A percentile compares a stretch with the other conserved stretches of the same genome.
These are phyloP conservation scores for Acanthoscelides obtectus DNA, from an alignment of 2,888 invertebrate genomes.

Conservation along the genomic window DNA sequence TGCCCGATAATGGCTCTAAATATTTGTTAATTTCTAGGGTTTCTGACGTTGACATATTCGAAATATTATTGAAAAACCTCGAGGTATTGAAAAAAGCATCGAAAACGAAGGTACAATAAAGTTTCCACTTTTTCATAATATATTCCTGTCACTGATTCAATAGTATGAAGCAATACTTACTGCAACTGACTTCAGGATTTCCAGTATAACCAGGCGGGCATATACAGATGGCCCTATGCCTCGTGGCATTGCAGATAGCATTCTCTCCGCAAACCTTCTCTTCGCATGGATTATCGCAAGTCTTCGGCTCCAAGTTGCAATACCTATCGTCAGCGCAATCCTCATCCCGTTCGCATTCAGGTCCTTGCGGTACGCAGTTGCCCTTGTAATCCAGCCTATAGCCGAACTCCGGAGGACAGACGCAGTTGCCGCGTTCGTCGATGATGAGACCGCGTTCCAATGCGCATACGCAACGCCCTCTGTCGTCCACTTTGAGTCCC, in stretches of 20 bases:
- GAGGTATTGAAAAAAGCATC: too few relatives aligned
- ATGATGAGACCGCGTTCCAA: slow-evolving; percentile 71
- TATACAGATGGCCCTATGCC: slow-evolving; percentile 72
- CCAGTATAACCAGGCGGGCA: slow-evolving; percentile 74
- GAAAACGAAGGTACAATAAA: too few relatives aligned
- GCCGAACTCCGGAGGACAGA: slow-evolving; percentile 66
- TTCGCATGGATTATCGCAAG: slow-evolving; percentile 76
- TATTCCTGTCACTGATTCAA: too few relatives aligned
- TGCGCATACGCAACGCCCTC: slow-evolving; percentile 79
- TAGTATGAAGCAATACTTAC: too few relatives aligned
- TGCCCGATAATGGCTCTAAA: too few relatives aligned
- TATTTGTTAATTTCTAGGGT: too few relatives aligned
- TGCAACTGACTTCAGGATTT: slow-evolving; percentile 70
- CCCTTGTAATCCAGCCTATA: slow-evolving; percentile 59
- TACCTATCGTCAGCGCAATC: slow-evolving; percentile 74
- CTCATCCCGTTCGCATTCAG: slow-evolving; percentile 63
- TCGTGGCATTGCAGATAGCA: slow-evolving; percentile 72
- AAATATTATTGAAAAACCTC: too few relatives aligned
- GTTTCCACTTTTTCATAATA: too few relatives aligned
- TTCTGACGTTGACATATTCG: too few relatives aligned
- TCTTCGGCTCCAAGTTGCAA: slow-evolving; percentile 65
- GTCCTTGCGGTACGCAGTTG: slow-evolving; percentile 55
- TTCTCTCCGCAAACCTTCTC: slow-evolving; percentile 69
- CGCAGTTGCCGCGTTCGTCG: slow-evolving; percentile 72
- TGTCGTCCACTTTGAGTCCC: slow-evolving; percentile 70